Evolutionary conservation across 2,888 invertebrate genomes (phyloP), one percentile per base, ranked within the genome.

Genomic region (Drosophila pseudotakahashii): DNA sequence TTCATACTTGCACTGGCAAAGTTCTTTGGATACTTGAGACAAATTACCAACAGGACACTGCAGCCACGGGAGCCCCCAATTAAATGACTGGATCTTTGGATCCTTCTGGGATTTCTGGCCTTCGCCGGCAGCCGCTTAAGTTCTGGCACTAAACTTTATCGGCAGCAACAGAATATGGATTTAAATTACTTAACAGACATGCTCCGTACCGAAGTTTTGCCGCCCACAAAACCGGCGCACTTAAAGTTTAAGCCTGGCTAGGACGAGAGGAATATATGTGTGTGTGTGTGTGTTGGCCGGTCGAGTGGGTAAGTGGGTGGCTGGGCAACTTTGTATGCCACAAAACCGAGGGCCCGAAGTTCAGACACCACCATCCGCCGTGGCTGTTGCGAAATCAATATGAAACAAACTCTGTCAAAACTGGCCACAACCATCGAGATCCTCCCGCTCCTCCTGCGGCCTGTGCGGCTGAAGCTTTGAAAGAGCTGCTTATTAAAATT

Each of bases 401-500:
- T 72, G 48, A 63, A 63, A 59, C 72, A 72, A 72, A 47, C 71
- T 74, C 71, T 64, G 74, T 74, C 74, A 71, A 66, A 73, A 71
- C 71, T 54, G 66, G 42, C 74, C 71, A 39, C 71, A 71, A 71
- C 71, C 74, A 44, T 32, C 68, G 44, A 59, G 44, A 63, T 47
- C 44, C 60, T 34, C 45, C 51, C 16, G 41, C 61, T 44, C 34
- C 10, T 47, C 50, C 50, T 58, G 85, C 76, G 82, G 87, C 70
- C 62, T 67, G 51, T 83, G 87, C 75, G 87, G 81, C 78, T 64
- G 68, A 51, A 75, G 87, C 81, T 72, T 75, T 88, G 55, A 73
- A 81, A 89, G 79, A 75, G 81, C 79, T 87, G 77, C 89, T 83
- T 83, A 83, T 83, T 83, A 83, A 83, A 83, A 83, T 84, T 78